Evolutionary conservation across 1,140 invertebrate genomes (phyloP).

Genomic region (Cotesia glomerata): DNA sequence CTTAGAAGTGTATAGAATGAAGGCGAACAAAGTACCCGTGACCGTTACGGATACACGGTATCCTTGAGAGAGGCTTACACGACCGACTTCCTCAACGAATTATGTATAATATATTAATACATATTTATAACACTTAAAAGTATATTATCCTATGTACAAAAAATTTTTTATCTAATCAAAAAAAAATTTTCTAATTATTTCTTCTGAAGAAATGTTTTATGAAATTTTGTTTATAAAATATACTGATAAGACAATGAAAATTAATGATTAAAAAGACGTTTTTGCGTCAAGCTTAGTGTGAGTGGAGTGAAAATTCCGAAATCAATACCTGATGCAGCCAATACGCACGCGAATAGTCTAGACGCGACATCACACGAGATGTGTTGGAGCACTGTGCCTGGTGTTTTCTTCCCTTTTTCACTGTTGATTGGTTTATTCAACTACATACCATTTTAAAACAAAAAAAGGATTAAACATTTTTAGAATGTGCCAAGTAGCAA

Average conservation of each 20-base stretch:
- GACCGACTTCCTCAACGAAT: slow-evolving; percentile 11
- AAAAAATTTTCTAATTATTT: no score
- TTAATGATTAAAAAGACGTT: neutral
- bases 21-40: slow-evolving; percentile 5
- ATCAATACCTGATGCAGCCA: slow-evolving; percentile 17
- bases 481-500: neutral
- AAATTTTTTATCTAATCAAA: neutral
- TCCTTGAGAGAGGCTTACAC: neutral
- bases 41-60: slow-evolving; percentile 5
- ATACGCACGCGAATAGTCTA: neutral
- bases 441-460: neutral
- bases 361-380: neutral
- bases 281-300: neutral
- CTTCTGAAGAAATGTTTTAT: no score
- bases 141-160: neutral
- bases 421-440: neutral
- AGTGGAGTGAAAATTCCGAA: neutral
- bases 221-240: no score
- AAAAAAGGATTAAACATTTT: neutral
- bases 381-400: neutral
- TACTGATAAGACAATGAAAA: no score
- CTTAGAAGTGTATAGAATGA: neutral
- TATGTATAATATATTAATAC: neutral
- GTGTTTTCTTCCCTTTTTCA: neutral
- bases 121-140: neutral